Conservation (phyloP, 2,888 invertebrate genomes). For the Campoplex nolae region DNA sequence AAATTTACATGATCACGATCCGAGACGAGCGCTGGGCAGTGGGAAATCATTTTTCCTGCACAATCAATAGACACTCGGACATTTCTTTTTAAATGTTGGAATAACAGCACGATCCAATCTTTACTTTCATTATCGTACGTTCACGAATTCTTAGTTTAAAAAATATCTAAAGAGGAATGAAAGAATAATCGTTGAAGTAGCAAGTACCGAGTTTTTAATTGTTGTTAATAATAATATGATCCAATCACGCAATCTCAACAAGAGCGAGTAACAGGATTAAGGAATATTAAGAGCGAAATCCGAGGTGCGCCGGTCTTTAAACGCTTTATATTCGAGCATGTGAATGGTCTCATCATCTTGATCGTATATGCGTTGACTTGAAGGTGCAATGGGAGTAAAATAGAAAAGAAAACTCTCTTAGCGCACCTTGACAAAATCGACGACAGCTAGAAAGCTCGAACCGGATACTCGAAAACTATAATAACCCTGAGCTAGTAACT, state of each 20-base stretch:
- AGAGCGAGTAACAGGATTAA: neutral
- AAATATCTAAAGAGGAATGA: too few relatives aligned
- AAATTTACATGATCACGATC: too few relatives aligned
- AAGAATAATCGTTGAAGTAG: too few relatives aligned
- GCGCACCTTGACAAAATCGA: neutral
- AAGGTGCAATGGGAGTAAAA: neutral
- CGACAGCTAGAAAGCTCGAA: neutral
- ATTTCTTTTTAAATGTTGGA: too few relatives aligned
- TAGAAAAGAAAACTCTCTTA: neutral
- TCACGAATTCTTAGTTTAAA: too few relatives aligned
- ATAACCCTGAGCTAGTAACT: slow-evolving; percentile 72
- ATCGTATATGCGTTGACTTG: slow-evolving; percentile 13
- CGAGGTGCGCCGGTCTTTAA: neutral
- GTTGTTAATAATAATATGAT: too few relatives aligned
- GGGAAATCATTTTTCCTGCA: too few relatives aligned
- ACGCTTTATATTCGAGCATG: neutral
- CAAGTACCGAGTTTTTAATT: too few relatives aligned
- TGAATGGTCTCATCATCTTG: slow-evolving; percentile 25
- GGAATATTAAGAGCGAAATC: neutral
- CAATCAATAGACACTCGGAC: too few relatives aligned
- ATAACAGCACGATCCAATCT: too few relatives aligned
- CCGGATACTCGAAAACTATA: slow-evolving; percentile 31
- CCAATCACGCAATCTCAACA: neutral
- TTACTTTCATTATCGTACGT: too few relatives aligned
- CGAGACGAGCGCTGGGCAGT: too few relatives aligned